Conservation (phyloP, 2,888 invertebrate species). For the Ptychoptera albimana region DNA sequence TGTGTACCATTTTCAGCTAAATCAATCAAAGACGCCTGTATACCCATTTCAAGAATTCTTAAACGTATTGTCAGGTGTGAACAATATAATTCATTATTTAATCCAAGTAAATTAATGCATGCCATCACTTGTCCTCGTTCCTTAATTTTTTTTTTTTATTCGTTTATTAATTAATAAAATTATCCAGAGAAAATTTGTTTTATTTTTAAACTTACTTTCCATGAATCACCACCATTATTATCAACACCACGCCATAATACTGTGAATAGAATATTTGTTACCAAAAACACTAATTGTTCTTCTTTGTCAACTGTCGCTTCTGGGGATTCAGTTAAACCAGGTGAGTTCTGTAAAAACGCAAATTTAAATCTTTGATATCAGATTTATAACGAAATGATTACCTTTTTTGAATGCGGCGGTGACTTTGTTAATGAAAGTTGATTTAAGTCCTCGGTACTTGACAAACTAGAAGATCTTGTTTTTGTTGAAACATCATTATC, state of each 20-base stretch:
- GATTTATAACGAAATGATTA: too few species aligned
- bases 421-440: slow-evolving; percentile 6
- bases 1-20: slow-evolving; percentile 35
- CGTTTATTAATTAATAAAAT: slow-evolving; percentile 8
- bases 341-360: not conserved
- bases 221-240: slow-evolving; percentile 35
- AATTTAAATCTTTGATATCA: slow-evolving; percentile 10
- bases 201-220: slow-evolving; percentile 32
- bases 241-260: slow-evolving; percentile 43
- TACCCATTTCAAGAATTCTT: slow-evolving; percentile 39
- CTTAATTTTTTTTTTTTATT: slow-evolving; percentile 14
- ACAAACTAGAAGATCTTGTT: slow-evolving; percentile 20
- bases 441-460: slow-evolving; percentile 10
- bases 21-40: slow-evolving; percentile 40
- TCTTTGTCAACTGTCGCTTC: slow-evolving; percentile 26
- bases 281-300: slow-evolving; percentile 40
- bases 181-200: not conserved
- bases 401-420: slow-evolving; percentile 16
- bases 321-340: not conserved
- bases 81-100: slow-evolving; percentile 38
- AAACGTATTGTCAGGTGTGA: slow-evolving; percentile 38
- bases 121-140: slow-evolving; percentile 43
- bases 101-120: slow-evolving; percentile 38
- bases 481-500: slow-evolving; percentile 5
- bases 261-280: slow-evolving; percentile 38